Base-by-base conservation (phyloP, 2,113 vertebrate species). In the Engraulis encrasicolus region DNA sequence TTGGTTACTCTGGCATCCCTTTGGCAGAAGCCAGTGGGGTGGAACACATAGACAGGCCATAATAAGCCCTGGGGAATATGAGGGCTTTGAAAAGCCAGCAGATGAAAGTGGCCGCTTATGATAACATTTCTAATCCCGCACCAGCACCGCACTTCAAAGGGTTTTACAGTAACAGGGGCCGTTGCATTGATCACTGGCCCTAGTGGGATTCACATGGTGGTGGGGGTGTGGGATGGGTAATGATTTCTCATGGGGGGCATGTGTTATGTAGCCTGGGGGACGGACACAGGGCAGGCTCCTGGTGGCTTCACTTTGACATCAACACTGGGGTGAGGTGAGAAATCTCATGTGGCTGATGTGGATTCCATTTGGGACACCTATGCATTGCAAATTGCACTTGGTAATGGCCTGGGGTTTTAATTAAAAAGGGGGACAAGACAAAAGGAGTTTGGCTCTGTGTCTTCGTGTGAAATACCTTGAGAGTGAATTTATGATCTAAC, bases 121-220 rank as follows among this genome's bases (percentile, higher is more conserved):
- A 80, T 79, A 58, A 83, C 78, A 61, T 40, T 45, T 83, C 66
- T 50, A 77, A 80, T 77, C 79, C n/a, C 78, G 66, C 58, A n/a
- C n/a, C n/a, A n/a, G n/a, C n/a, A n/a, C 45, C 79, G 80, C 37
- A 61, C 61, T 85, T 87, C 58, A 78, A 84, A 81, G 80, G 20
- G 40, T 50, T 38, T 31, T 50, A 78, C 81, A 74, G 85, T 74
- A 81, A 88, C 40, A 78, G 81, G 61, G 45, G 48, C 79, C 66
- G 77, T 74, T 38, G 79, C 38, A 81, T 31, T 74, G 48, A 79
- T 78, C 58, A 79, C 1, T 27, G 27, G 38, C 20, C n/a, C 66
- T 74, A 61, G 37, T 80, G 85, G 81, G 37, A 80, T 71, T 82
- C 36, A 17, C 78, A 54, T 74, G 27, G 78, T 36, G 66, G 2